These are phyloP conservation scores for Thymelicus lineola DNA, from an alignment of 2,888 invertebrate genomes.

Conservation along the genomic window DNA sequence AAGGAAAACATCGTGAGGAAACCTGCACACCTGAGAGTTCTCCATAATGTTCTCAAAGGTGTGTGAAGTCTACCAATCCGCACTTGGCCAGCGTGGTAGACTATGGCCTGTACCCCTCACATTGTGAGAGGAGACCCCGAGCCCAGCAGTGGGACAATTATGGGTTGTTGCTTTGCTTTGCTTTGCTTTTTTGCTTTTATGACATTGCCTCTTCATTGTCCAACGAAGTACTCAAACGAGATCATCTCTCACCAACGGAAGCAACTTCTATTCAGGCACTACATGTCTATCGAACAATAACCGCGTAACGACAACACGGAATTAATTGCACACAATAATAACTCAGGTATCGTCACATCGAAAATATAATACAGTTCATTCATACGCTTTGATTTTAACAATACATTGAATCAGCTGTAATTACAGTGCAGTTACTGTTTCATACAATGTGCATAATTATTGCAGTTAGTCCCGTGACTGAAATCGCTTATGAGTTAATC, in stretches of 20 bases:
- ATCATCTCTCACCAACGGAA: not conserved
- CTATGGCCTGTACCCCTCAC: too few relatives aligned
- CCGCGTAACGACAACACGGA: slow-evolving; percentile 40
- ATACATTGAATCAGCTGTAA: slow-evolving; percentile 78
- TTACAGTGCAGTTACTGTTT: slow-evolving; percentile 75
- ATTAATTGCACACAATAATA: slow-evolving; percentile 47
- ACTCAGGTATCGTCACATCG: slow-evolving; percentile 46
- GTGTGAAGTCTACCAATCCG: too few relatives aligned
- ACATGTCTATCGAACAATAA: slow-evolving; percentile 26
- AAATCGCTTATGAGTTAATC: slow-evolving; percentile 73
- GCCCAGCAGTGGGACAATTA: too few relatives aligned
- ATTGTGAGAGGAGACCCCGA: too few relatives aligned
- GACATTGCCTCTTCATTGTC: too few relatives aligned
- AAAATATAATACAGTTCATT: slow-evolving; percentile 51
- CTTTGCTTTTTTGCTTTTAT: too few relatives aligned
- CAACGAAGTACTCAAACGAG: too few relatives aligned
- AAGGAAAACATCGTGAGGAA: too few relatives aligned
- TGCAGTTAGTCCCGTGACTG: slow-evolving; percentile 70
- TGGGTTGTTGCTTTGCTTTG: too few relatives aligned
- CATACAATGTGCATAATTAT: slow-evolving; percentile 81
- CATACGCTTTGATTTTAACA: slow-evolving; percentile 72
- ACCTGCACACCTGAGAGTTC: too few relatives aligned
- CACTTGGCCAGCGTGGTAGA: too few relatives aligned
- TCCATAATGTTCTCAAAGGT: too few relatives aligned
- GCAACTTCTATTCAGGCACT: not conserved